Evolutionary conservation across 1,140 invertebrate species (phyloP).

Genomic region (Ruditapes philippinarum): DNA sequence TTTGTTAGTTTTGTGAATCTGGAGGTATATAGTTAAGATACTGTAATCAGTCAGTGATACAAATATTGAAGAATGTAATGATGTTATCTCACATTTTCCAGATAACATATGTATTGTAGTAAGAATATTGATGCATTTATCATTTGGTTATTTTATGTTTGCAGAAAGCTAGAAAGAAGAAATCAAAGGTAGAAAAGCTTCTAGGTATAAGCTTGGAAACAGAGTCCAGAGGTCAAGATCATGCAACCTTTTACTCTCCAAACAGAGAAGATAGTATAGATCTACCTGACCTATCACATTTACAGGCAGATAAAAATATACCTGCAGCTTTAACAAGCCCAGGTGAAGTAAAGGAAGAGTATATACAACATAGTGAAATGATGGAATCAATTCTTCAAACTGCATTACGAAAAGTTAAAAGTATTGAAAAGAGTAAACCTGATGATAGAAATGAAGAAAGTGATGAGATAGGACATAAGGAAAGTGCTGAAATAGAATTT

Average conservation of each 20-base stretch:
- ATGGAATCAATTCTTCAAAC: not conserved
- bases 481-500: not conserved
- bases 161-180: conserved; percentile 37
- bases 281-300: conserved; percentile 32
- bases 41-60: too few relatives aligned
- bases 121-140: too few relatives aligned
- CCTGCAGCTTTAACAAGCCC: not conserved
- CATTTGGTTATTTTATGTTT: too few relatives aligned
- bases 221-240: conserved; percentile 15
- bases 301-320: not conserved
- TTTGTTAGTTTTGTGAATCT: too few relatives aligned
- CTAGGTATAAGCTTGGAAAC: conserved; percentile 6
- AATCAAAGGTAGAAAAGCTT: conserved; percentile 22
- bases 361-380: not conserved
- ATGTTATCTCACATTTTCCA: too few relatives aligned
- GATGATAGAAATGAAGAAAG: not conserved
- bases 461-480: not conserved
- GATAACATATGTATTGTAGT: too few relatives aligned
- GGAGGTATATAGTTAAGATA: too few relatives aligned
- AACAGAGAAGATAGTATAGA: conserved; percentile 38
- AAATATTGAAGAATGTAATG: too few relatives aligned
- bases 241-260: not conserved
- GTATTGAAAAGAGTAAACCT: not conserved
- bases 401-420: conserved; percentile 6
- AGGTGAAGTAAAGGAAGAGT: conserved; percentile 5